Evolutionary conservation across 2,888 invertebrate species (phyloP), one percentile per base, ranked within the genome.

Genomic region (Nomada fabriciana): DNA sequence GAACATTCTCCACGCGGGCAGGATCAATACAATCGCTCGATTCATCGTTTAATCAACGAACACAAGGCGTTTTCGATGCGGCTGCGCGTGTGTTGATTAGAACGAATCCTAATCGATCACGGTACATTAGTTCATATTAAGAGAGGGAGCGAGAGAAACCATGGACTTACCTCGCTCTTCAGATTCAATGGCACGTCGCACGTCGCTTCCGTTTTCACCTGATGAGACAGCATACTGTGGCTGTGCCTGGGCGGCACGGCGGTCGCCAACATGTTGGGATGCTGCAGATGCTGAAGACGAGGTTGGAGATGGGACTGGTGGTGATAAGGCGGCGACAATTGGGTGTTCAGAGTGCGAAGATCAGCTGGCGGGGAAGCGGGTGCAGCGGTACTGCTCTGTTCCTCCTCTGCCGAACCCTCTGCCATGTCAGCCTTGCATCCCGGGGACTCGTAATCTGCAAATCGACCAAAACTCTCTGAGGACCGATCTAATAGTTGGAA

Each of bases 361-460:
- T 94, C 92, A 92, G 94, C 94, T 90, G 95, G 95, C 89, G 95
- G 94, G 84, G 94, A 94, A 89, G 95, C 95, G 90, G 95, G 94
- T 86, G 95, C 95, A 92, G 95, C 95, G 92, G 95, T 93, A 95
- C 95, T 94, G 95, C 95, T 94, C 94, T 95, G 94, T 95, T 94
- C 94, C 93, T 94, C 94, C 92, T 94, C 94, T 90, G 96, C 96
- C 95, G 95, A 96, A 95, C 97, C 97, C 95, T 97, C 97, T 95
- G 96, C 96, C 97, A 97, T 97, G 95, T 96, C 96, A 96, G 96
- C 96, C 96, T 96, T 96, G 96, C 96, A 97, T 96, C 96, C 96
- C 96, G 96, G 93, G 88, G 90, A 96, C 94, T 96, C 96, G 96
- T 90, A 90, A 91, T 96, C 96, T 96, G 95, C 92, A 95, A 87